A percentile compares a stretch with the other conserved stretches of the same genome.
Evolutionary conservation across 2,113 vertebrate species (phyloP).

Genomic region (Varanus salvator): DNA sequence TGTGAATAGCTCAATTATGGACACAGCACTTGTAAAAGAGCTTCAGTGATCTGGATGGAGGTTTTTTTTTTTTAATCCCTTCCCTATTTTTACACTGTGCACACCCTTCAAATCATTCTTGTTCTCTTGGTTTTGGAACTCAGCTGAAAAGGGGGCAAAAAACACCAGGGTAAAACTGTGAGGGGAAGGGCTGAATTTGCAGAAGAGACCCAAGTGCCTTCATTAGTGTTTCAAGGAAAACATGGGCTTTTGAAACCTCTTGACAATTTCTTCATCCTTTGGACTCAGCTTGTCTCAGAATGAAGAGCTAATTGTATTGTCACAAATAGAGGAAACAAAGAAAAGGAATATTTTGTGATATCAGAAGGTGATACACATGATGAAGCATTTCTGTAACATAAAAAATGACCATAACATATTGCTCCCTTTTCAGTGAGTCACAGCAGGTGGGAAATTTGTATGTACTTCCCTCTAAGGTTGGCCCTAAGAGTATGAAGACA

Average conservation of each 20-base stretch:
- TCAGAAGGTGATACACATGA: neutral
- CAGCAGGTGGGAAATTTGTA: neutral
- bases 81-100: neutral
- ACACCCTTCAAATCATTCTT: neutral
- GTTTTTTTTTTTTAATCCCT: neutral
- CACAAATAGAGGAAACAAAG: rapidly evolving
- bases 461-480: neutral
- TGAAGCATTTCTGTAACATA: neutral
- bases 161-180: neutral
- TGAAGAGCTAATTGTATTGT: neutral
- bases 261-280: neutral
- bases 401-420: neutral
- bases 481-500: neutral
- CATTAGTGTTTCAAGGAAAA: neutral
- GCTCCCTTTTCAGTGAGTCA: neutral
- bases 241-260: neutral
- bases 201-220: neutral
- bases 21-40: neutral
- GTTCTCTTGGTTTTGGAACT: neutral
- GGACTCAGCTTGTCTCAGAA: too few species aligned
- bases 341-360: neutral
- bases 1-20: neutral
- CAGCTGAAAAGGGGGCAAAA: neutral
- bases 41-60: neutral
- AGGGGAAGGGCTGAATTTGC: neutral